A percentile compares a stretch with the other conserved stretches of the same genome.
Evolutionary conservation across 2,113 vertebrate genomes (phyloP).

Genomic region (Oreochromis niloticus): DNA sequence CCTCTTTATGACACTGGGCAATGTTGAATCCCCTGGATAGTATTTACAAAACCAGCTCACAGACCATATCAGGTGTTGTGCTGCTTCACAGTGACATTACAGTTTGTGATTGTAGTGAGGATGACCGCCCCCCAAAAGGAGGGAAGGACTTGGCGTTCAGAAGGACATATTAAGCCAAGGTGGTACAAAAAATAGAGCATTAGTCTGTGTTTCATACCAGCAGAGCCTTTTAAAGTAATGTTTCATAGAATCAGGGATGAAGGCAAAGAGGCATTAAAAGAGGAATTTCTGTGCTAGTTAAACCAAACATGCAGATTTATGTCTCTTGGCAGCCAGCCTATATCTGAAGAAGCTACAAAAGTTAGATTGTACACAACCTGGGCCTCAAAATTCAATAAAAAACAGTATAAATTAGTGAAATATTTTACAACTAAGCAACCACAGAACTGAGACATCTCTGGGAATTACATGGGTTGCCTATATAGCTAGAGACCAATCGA

Average conservation of each 20-base stretch:
- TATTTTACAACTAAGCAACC: background rate
- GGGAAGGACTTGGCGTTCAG: conserved; percentile 25
- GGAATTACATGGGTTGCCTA: background rate
- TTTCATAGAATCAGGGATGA: background rate
- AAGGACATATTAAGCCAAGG: conserved; percentile 35
- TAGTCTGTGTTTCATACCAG: background rate
- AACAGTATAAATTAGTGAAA: background rate
- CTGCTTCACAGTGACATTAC: conserved; percentile 16
- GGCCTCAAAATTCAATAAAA: background rate
- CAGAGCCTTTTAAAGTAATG: conserved; percentile 45
- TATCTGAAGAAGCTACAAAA: background rate
- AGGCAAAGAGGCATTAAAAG: background rate
- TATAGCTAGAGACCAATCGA: background rate
- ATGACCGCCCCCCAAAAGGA: background rate
- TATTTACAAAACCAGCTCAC: conserved; percentile 21
- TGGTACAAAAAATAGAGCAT: conserved; percentile 5
- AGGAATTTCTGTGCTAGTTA: background rate
- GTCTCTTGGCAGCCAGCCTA: background rate
- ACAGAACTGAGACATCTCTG: background rate
- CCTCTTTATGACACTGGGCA: conserved; percentile 8
- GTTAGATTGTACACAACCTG: background rate
- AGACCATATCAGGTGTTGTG: conserved; percentile 50
- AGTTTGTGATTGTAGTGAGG: conserved; percentile 1
- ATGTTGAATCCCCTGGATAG: conserved; percentile 1
- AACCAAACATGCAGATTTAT: background rate